Conservation (phyloP, 23 tunicate genomes). For the Clavelina lepadiformis region DNA sequence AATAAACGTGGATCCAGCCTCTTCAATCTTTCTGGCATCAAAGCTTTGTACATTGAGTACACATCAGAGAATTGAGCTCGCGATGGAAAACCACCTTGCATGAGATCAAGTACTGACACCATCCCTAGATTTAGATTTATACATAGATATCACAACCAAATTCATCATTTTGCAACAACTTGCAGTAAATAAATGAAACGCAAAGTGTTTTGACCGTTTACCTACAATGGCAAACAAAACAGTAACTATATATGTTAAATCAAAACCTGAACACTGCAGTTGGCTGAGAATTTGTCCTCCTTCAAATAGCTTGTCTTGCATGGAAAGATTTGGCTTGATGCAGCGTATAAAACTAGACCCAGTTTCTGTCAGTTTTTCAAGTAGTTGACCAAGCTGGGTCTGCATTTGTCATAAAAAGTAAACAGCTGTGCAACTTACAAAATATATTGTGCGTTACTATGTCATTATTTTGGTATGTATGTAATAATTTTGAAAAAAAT, state of each 20-base stretch:
- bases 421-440: background rate
- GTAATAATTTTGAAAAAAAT: no score
- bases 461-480: no score
- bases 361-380: conserved; percentile 75
- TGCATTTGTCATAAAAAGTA: conserved; percentile 5
- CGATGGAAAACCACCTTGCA: conserved; percentile 99
- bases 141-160: background rate
- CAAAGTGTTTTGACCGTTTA: background rate
- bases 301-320: conserved; percentile 72
- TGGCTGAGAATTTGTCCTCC: conserved; percentile 95
- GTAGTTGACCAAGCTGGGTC: conserved; percentile 71
- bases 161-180: background rate
- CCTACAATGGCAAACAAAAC: background rate
- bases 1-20: conserved; percentile 88
- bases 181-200: background rate
- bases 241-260: background rate
- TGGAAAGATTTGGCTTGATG: conserved; percentile 93
- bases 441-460: no score
- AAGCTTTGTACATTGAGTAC: conserved; percentile 84
- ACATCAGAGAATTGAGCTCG: conserved; percentile 90
- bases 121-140: conserved; percentile 44
- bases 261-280: conserved; percentile 88
- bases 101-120: conserved; percentile 92
- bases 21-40: conserved; percentile 83
- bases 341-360: conserved; percentile 97